Conservation (phyloP, 2,113 vertebrate species). For the Cervus canadensis region DNA sequence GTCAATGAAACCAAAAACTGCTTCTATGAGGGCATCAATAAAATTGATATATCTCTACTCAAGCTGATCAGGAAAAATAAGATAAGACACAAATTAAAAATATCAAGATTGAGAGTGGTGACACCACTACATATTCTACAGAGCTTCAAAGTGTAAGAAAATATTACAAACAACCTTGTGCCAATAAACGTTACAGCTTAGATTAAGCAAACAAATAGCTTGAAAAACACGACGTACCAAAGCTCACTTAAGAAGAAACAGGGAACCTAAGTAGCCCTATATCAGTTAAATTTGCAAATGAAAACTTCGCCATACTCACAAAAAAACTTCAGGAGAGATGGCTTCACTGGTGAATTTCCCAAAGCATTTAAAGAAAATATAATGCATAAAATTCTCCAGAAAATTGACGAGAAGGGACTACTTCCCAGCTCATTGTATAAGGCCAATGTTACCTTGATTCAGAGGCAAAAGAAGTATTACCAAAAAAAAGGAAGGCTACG, state of each 20-base stretch:
- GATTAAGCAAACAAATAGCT: neutral
- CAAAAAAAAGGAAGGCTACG: neutral
- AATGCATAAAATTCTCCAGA: neutral
- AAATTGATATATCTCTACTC: neutral
- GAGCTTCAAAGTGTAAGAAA: neutral
- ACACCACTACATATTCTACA: neutral
- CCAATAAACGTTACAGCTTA: neutral
- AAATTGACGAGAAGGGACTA: neutral
- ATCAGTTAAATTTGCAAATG: neutral
- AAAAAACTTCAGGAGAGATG: neutral
- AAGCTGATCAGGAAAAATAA: neutral
- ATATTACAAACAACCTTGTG: too few species aligned
- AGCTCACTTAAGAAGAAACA: neutral
- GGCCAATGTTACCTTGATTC: neutral
- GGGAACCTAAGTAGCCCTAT: accelerated
- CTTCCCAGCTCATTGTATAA: neutral
- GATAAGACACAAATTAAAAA: neutral
- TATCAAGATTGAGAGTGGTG: neutral
- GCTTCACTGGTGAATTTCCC: neutral
- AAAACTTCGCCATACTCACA: accelerated
- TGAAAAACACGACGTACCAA: neutral
- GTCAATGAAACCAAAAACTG: too few species aligned
- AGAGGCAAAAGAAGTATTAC: neutral
- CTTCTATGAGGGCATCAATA: neutral
- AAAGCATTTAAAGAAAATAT: neutral